Base-by-base conservation (phyloP, 2,113 vertebrate species). In the Serinus canaria region DNA sequence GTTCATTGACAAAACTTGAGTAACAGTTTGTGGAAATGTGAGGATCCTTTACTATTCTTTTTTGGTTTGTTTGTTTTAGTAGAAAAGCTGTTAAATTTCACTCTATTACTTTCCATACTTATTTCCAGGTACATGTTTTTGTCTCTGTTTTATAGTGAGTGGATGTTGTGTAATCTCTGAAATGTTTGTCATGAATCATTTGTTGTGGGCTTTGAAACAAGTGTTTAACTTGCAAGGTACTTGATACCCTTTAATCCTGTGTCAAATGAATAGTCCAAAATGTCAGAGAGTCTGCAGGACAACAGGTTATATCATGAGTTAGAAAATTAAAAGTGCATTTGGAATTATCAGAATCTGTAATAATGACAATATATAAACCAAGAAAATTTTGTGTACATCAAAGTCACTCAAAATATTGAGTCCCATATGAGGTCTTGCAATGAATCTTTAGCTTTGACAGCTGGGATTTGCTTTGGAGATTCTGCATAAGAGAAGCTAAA, bases 261-360 rank as follows among this genome's bases (percentile, higher is more conserved):
- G 20, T 87, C 30, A 78, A 59, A 46, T 25, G 7, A 46, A 15
- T 39, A 11, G 17, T 46, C 62, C 24, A 55, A 43, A 75, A 37
- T 55, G 23, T 11, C 59, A 47, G 35, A 44, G 19, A 60, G 28
- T n/a, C 43, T 93, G 21, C 13, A 70, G 79, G 47, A 59, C 13
- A 58, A 19, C 0, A 0, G 30, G 10, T 87, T 56, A 19, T 28
- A 50, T 35, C 10, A 18, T 1, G 1, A 43, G 12, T 53, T 47
- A 47, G 9, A 46, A 23, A 46, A 23, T 56, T 4, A 11, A 47
- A 55, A 72, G 8, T 75, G 7, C 9, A 11, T 49, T 60, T 85
- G 7, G 11, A 46, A 50, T 75, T 41, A 7, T 58, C 53, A 84
- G n/a, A 19, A 23, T 27, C 17, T 43, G 15, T 75, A 73, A 24